Percentiles rank a stretch among this genome's conserved stretches.
phyloP scores from a whole-genome alignment of 1,140 invertebrate species.

The Trachymyrmex septentrionalis region DNA sequence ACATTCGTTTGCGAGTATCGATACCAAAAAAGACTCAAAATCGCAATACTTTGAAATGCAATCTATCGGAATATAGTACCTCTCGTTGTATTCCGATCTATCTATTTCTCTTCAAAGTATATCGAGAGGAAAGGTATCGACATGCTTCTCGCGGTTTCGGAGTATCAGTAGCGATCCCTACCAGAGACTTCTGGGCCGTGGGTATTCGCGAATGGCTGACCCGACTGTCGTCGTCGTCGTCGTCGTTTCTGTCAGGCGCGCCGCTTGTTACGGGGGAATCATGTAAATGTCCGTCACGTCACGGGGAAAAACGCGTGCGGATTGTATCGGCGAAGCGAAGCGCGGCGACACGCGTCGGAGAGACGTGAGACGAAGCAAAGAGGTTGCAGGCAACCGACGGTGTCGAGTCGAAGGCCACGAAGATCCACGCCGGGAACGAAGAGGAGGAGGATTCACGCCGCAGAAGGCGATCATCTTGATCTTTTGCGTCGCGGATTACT shows the following conservation, averaged over 20 bases:
- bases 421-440: background rate
- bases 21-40: background rate
- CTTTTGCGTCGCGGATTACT: constrained; percentile 15
- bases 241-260: constrained; percentile 61
- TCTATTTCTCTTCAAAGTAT: background rate
- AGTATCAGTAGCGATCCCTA: background rate
- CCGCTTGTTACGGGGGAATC: constrained; percentile 42
- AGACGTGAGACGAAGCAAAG: constrained; percentile 11
- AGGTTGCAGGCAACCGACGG: background rate
- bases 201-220: constrained; percentile 70
- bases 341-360: constrained; percentile 43
- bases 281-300: constrained; percentile 57
- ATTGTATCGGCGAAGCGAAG: background rate
- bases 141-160: background rate
- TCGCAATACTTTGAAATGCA: background rate
- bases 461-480: constrained; percentile 36
- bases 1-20: background rate
- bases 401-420: constrained; percentile 6
- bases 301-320: constrained; percentile 5
- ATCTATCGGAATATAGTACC: background rate
- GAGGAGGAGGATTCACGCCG: background rate
- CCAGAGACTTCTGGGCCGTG: constrained; percentile 60
- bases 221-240: constrained; percentile 29
- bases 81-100: background rate
- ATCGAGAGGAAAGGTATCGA: constrained; percentile 20